phyloP scores from a whole-genome alignment of 1,140 invertebrate species.

The Marisa cornuarietis region DNA sequence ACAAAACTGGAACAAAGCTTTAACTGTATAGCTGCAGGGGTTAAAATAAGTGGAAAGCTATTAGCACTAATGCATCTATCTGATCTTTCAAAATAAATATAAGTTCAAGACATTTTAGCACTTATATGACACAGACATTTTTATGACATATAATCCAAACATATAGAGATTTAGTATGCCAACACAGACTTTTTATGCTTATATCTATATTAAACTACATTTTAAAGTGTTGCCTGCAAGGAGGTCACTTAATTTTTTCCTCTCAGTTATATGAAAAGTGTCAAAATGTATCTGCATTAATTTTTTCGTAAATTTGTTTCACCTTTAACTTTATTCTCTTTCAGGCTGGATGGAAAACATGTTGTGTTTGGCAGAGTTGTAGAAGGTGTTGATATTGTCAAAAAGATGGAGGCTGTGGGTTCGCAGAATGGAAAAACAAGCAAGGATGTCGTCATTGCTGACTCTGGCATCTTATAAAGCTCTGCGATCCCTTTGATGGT shows the following conservation, averaged over 20 bases:
- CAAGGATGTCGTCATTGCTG: conserved; percentile 83
- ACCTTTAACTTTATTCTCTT: conserved; percentile 21
- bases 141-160: no score
- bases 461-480: conserved; percentile 83
- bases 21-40: no score
- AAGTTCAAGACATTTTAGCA: no score
- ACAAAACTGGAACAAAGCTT: no score
- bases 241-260: background rate
- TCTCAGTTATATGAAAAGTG: no score
- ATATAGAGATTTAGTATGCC: no score
- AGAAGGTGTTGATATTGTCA: conserved; percentile 96
- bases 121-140: no score
- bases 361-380: conserved; percentile 96
- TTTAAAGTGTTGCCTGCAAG: background rate
- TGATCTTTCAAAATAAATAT: no score
- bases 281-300: background rate
- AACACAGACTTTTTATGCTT: background rate
- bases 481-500: no score
- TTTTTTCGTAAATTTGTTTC: background rate
- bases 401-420: conserved; percentile 77
- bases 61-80: no score
- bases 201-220: background rate
- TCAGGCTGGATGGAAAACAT: conserved; percentile 83
- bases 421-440: conserved; percentile 83
- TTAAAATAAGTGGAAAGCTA: no score